phyloP scores from a whole-genome alignment of 2,888 invertebrate genomes.

The Dione vanillae region DNA sequence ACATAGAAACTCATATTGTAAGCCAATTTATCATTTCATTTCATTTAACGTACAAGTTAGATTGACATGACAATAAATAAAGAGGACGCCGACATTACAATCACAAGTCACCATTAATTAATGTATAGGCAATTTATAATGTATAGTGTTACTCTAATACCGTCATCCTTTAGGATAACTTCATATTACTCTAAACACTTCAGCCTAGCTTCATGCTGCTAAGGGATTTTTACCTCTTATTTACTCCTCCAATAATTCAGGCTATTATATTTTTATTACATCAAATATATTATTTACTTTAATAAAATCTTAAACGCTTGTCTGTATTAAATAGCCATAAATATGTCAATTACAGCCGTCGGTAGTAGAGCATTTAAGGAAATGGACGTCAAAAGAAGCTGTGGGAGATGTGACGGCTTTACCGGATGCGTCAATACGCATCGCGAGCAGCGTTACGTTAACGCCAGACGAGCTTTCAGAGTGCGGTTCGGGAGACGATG shows the following conservation, averaged over 20 bases:
- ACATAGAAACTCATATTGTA: constrained; percentile 95
- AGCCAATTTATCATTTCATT: constrained; percentile 67
- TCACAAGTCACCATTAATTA: not conserved
- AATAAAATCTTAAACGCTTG: not conserved
- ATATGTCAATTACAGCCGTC: constrained; percentile 86
- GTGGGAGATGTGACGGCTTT: constrained; percentile 92
- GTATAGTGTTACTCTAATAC: not conserved
- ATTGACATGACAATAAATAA: constrained; percentile 23
- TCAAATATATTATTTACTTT: too few species aligned
- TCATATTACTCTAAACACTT: not conserved
- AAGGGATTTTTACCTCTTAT: too few species aligned
- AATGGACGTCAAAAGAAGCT: constrained; percentile 93
- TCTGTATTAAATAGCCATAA: not conserved
- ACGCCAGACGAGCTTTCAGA: constrained; percentile 82
- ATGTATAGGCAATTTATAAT: not conserved
- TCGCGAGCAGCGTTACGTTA: constrained; percentile 81
- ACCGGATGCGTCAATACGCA: constrained; percentile 90
- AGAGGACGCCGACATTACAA: constrained; percentile 11
- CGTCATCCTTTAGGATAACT: not conserved
- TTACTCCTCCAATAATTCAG: too few species aligned
- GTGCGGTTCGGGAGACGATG: constrained; percentile 85
- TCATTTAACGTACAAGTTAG: constrained; percentile 19
- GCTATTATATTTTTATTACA: too few species aligned
- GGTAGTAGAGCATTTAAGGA: constrained; percentile 90
- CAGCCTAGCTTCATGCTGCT: too few species aligned